Percentiles rank a stretch among this genome's conserved stretches.
These are phyloP conservation scores for Microctenopoma steveboyesi DNA, from an alignment of 2,797 vertebrate species.

Conservation along the genomic window DNA sequence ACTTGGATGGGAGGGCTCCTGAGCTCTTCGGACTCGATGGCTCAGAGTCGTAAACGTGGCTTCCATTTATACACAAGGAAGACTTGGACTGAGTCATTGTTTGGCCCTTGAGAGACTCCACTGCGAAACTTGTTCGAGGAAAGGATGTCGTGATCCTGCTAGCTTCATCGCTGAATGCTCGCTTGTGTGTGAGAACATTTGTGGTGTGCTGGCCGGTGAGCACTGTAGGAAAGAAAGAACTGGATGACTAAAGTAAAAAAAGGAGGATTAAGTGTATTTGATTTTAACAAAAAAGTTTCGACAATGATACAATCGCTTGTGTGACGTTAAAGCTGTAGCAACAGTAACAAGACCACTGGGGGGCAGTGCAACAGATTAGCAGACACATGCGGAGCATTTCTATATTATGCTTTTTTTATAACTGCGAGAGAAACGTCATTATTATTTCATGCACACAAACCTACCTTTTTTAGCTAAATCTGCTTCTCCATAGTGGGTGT, in stretches of 20 bases:
- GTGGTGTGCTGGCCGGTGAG: constrained; percentile 84
- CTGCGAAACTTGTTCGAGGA: constrained; percentile 65
- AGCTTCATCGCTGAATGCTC: constrained; percentile 92
- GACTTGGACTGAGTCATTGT: constrained; percentile 86
- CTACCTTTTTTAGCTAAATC: constrained; percentile 82
- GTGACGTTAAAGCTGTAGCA: not conserved
- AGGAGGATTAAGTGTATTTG: not conserved
- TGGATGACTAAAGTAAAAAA: not conserved
- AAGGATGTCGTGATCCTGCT: constrained; percentile 77
- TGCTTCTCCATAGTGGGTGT: constrained; percentile 83
- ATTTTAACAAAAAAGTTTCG: not conserved
- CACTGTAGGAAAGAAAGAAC: constrained; percentile 68
- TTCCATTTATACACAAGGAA: constrained; percentile 95
- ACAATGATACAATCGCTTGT: not conserved
- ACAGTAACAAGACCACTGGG: too few species aligned
- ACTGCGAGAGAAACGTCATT: too few species aligned
- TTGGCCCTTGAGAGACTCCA: constrained; percentile 85
- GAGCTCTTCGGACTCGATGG: constrained; percentile 65
- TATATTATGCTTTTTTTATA: too few species aligned
- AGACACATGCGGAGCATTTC: too few species aligned
- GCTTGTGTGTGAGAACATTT: constrained; percentile 89
- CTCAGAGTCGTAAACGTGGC: constrained; percentile 90
- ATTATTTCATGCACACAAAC: not conserved
- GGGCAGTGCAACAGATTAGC: too few species aligned
- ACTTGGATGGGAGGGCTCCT: constrained; percentile 73